Evolutionary conservation across 1,140 invertebrate species (phyloP), one percentile per base, ranked within the genome.

Genomic region (Pogonomyrmex barbatus): DNA sequence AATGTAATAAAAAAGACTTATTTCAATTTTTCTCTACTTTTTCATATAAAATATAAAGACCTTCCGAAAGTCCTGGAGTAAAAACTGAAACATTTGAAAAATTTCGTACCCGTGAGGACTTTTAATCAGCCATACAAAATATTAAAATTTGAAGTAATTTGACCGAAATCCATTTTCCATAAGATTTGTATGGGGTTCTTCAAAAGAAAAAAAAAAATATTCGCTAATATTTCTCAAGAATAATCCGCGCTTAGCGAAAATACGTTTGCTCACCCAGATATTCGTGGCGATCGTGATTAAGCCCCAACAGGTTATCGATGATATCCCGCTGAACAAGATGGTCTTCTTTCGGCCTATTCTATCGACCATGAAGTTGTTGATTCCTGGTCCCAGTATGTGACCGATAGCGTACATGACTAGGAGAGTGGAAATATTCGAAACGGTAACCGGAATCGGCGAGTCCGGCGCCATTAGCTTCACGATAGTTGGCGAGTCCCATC

Each of bases 321-420:
- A 96, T 42, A 96, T 87, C 0, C 95, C 93, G 1, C 96, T 95
- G 4, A 96, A 83, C 1, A 96, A 92, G 1, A 97, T 94, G 0
- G 96, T 96, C 47, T 93, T 95, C 93, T 97, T 97, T 58, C 97
- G 94, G 2, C 97, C 97, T 54, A 97, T 94, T 50, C 93, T 95
- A 89, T 96, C 96, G 14, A 93, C 90, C 1, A 93, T 47, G 17
- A 84, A 10, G 4, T 93, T 60, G 90, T 76, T 90, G 30, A 94
- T 90, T 1, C 93, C 54, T 0, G 95, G 93, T 5, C 93, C 95
- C 12, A 95, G 90, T 12, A 94, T 84, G 54, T 95, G 90, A n/a
- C 95, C 95, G 39, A 96, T 68, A 4, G 94, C 90, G 70, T 94
- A 82, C 9, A 95, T 60, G 4, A 95, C 94, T 4, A 93, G 94